These are phyloP conservation scores for Macropus fuliginosus DNA, from an alignment of 2,797 vertebrate species.

Conservation along the genomic window DNA sequence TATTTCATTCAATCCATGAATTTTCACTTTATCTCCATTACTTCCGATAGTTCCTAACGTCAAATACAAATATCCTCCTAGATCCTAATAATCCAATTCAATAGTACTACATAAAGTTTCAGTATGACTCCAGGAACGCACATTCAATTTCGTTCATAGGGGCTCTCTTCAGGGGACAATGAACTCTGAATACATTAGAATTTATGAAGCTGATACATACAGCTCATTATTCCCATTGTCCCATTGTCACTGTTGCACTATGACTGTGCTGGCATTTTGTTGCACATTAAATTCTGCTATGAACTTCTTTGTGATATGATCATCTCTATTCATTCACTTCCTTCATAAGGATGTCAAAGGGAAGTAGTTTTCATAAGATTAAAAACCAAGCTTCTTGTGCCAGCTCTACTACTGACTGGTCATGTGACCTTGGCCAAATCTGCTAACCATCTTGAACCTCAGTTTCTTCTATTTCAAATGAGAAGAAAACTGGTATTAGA, in stretches of 20 bases:
- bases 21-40: slow-evolving; percentile 47
- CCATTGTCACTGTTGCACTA: background rate
- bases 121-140: slow-evolving; percentile 21
- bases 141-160: slow-evolving; percentile 44
- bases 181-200: slow-evolving; percentile 18
- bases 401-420: background rate
- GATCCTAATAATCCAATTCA: slow-evolving; percentile 31
- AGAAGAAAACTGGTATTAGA: background rate
- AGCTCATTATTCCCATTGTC: slow-evolving; percentile 44
- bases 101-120: background rate
- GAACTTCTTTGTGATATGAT: background rate
- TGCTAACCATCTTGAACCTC: background rate
- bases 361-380: background rate
- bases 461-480: background rate
- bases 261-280: background rate
- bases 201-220: slow-evolving; percentile 13
- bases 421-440: background rate
- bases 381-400: background rate
- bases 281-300: background rate
- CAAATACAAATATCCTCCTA: slow-evolving; percentile 28
- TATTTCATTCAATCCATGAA: slow-evolving; percentile 2
- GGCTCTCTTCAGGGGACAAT: slow-evolving; percentile 16
- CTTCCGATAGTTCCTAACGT: slow-evolving; percentile 3
- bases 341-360: background rate
- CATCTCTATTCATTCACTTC: background rate